Percentiles rank a stretch among this genome's conserved stretches.
Conservation (phyloP, 2,113 vertebrate genomes). For the Trichomycterus rosablanca region DNA sequence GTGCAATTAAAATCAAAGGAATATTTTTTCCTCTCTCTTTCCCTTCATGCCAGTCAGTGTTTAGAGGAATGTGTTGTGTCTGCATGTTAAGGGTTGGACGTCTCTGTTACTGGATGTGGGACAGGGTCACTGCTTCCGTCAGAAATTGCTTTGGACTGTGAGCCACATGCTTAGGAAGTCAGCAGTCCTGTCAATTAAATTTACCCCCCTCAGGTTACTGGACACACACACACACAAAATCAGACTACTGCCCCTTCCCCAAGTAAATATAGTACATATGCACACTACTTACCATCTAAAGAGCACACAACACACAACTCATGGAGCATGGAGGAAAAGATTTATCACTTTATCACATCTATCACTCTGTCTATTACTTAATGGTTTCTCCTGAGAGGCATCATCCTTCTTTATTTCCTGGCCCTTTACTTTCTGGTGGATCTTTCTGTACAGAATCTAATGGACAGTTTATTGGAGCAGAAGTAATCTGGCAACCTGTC, state of each 20-base stretch:
- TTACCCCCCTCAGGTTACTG: slow-evolving; percentile 55
- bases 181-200: slow-evolving; percentile 40
- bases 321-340: background rate
- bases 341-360: no score
- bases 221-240: slow-evolving; percentile 9
- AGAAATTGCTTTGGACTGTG: slow-evolving; percentile 13
- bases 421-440: no score
- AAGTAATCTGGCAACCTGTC: background rate
- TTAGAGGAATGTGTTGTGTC: slow-evolving; percentile 7
- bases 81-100: slow-evolving; percentile 2
- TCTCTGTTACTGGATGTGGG: background rate
- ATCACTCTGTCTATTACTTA: background rate
- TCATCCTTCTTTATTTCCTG: no score
- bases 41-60: background rate
- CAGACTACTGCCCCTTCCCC: background rate
- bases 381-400: background rate
- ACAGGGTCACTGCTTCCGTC: background rate
- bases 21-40: no score
- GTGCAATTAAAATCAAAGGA: background rate
- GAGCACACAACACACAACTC: slow-evolving; percentile 1
- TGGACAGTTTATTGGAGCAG: background rate
- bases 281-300: background rate
- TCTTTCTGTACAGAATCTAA: no score
- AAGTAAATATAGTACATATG: slow-evolving; percentile 36
- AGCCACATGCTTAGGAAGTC: slow-evolving; percentile 53